Base-by-base conservation (phyloP, 2,888 invertebrate species). In the Zele albiditarsus region DNA sequence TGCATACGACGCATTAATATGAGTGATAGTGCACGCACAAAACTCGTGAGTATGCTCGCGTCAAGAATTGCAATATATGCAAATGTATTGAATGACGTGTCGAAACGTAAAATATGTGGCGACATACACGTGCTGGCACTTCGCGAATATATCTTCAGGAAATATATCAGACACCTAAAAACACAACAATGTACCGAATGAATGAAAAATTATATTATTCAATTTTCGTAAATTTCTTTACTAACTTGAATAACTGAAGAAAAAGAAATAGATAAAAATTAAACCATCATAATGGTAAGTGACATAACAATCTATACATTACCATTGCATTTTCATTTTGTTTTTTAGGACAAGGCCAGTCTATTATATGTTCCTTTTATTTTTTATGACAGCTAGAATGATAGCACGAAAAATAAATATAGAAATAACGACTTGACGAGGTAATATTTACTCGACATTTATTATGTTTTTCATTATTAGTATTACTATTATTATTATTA, bases 341-440 rank as follows among this genome's bases (percentile, higher is more conserved):
- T 46, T 46, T 46, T 33, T n/a, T 46, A 46, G 46, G n/a, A n/a
- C 46, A n/a, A 46, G 46, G 46, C 46, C 46, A 46, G n/a, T n/a
- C n/a, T 46, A n/a, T 46, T 16, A 46, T 46, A n/a, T n/a, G 42
- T 3, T n/a, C n/a, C n/a, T 46, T 46, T n/a, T 16, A 8, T 33
- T 33, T 46, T 46, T 46, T 46, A 46, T 16, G 46, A n/a, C 46
- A 16, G n/a, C n/a, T 38, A 38, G 12, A 38, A 38, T 46, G 46
- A 46, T 46, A 46, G 5, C 12, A 46, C 46, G 16, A 46, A 46
- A 46, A 46, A 46, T 46, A n/a, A 16, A 16, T 46, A n/a, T 46
- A 46, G 4, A 46, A 46, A n/a, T 46, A 46, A 46, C 46, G 46
- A 46, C n/a, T 14, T 3, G 46, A 46, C n/a, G n/a, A n/a, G 46